Evolutionary conservation across 2,113 vertebrate species (phyloP), one percentile per base, ranked within the genome.

Genomic region (Elephas maximus): DNA sequence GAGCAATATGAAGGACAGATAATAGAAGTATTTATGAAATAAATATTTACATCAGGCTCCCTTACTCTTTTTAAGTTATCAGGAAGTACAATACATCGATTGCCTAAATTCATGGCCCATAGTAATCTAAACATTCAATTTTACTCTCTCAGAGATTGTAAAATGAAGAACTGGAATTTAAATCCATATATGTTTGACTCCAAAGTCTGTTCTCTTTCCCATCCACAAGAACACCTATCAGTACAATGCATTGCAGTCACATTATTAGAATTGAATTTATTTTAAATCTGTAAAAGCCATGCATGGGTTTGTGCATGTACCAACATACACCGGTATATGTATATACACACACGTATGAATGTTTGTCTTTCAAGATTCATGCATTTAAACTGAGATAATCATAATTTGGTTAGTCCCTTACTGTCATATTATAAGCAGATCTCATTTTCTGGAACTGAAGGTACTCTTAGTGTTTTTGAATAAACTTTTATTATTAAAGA

Each of bases 361-460:
- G 33, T 69, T 88, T 94, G 8, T 44, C 37, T 88, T 94, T 91
- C 37, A 93, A 80, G 17, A 77, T 44, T 91, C 18, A 7, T 26
- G n/a, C 11, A 67, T 53, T 97, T 92, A 57, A 92, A n/a, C 30
- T 57, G 77, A 83, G 28, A 92, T 60, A 28, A 48, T 65, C 17
- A 88, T 8, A 37, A 57, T 76, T 74, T 4, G 30, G 7, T 57
- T 62, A 62, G 17, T 33, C 9, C 18, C 0, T 96, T 79, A 37
- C 2, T 79, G 0, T 45, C 26, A 63, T 77, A 95, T 96, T 83
- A 73, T 21, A 80, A 73, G 7, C 6, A 65, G 5, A 76, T 81
- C 2, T 17, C n/a, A 93, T 93, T 95, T 26, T 88, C 37, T 63
- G 79, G 8, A 78, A 74, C 6, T 73, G 45, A 80, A 85, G 23